These are phyloP conservation scores for Rhinophrynus dorsalis DNA, from an alignment of 2,797 vertebrate genomes.

Conservation along the genomic window DNA sequence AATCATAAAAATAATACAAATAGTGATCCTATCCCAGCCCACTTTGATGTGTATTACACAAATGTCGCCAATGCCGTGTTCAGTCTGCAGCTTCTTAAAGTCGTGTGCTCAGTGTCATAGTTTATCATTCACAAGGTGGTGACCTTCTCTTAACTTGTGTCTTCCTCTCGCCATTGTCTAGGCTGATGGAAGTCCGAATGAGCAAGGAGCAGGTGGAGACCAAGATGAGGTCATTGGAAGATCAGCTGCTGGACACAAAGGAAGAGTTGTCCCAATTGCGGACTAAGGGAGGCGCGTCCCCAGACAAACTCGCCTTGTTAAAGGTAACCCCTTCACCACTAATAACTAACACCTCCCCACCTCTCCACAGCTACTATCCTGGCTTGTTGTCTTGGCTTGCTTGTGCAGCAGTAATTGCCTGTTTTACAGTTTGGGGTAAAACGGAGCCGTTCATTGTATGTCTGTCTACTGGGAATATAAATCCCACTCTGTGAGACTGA, in stretches of 20 bases:
- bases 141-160: no score
- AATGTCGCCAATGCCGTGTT: no score
- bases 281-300: neutral
- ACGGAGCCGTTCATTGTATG: conserved; percentile 3
- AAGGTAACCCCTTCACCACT: conserved; percentile 65
- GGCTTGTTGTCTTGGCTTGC: conserved; percentile 9
- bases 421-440: neutral
- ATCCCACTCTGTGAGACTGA: no score
- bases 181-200: conserved; percentile 78
- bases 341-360: neutral
- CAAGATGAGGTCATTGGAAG: conserved; percentile 71
- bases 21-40: no score
- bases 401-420: neutral
- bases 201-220: conserved; percentile 78
- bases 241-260: conserved; percentile 76
- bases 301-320: conserved; percentile 63
- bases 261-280: conserved; percentile 75
- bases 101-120: no score
- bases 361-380: neutral
- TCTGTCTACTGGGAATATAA: no score
- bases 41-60: no score
- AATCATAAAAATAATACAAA: no score
- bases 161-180: conserved; percentile 47
- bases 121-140: no score
- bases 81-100: no score